Evolutionary conservation across 1,140 invertebrate genomes (phyloP), one percentile per base, ranked within the genome.

Genomic region (Helicorthomorpha holstii): DNA sequence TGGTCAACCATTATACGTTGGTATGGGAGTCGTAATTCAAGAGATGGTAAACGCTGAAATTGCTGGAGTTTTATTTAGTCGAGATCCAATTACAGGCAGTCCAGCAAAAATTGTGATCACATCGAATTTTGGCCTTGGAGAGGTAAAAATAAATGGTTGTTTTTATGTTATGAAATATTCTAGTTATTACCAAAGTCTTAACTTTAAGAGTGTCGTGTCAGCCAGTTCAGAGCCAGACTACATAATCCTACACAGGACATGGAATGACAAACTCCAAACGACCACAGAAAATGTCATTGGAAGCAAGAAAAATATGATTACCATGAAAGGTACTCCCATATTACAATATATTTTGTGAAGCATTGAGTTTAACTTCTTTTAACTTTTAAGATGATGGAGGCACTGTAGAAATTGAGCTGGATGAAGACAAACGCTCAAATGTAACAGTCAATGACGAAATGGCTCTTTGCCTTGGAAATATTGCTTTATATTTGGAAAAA

Each of bases 1-100:
- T 59, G 82, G 83, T 1, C 75, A 83, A 60, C 65, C 69, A 14
- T 66, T 85, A 38, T 66, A 72, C 42, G 69, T 75, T 2, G 69
- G 73, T 19, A 84, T 87, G 73, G 84, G 74, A 1, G 84, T 90
- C n/a, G 83, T 86, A 16, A 71, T 90, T 3, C 86, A 90, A 63
- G 72, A 74, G 59, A 79, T 89, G 78, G 77, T 85, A 14, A 57
- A 69, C 22, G 73, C 83, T 4, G 75, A 79, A 42, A 66, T 72
- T 1, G 80, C 85, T n/a, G 83, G 86, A 14, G 85, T 89, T 0
- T 66, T 89, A 61, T 89, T 89, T 63, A 85, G 85, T 0, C 70
- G 75, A 49, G 77, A 88, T 65, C 85, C 85, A 0, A 70, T 75
- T 0, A 76, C 73, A 25, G 80, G 76, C 0, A 77, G 83, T 65